Base-by-base conservation (phyloP, 2,888 invertebrate species). In the Drosophila austrosaltans region DNA sequence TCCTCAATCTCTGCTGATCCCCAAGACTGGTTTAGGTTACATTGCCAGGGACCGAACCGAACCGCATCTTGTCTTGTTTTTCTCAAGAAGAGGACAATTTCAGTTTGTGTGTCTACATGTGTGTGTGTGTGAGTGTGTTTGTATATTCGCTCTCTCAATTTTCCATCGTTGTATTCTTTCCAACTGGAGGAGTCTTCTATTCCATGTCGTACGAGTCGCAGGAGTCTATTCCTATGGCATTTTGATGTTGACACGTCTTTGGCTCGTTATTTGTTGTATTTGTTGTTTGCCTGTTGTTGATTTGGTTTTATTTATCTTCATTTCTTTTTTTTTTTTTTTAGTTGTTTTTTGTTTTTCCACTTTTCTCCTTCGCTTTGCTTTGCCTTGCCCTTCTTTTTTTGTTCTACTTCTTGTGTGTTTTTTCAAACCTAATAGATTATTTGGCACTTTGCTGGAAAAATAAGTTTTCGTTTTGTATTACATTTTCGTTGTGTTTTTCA, bases 401-500 rank as follows among this genome's bases (percentile, higher is more conserved):
- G 58, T 32, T 64, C 57, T 39, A 53, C 64, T 72, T 76, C 53
- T 58, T 75, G 48, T 63, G 32, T 67, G 63, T 73, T 69, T 71
- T 72, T 66, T 25, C 69, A 72, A 69, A 72, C 63, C 68, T 68
- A 66, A 77, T 86, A 81, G 72, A 79, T 86, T 86, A 76, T 75
- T 77, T 76, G 54, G 62, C 66, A 66, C 62, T 76, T 69, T 73
- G 59, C 72, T 63, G 32, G 44, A 57, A 58, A 66, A 78, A 76
- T 66, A 69, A 53, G 73, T 75, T 76, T 68, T 58, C n/a, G 36
- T 28, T 65, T 32, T 67, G 48, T 48, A 48, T 48, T 48, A 48
- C 48, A 48, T 48, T 48, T 48, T 48, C 48, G 48, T 16, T 25
- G 22, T 36, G 56, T 68, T 59, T 59, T 44, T 28, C 54, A 40